phyloP scores from a whole-genome alignment of 2,113 vertebrate genomes.

The Malurus alboscapulatus region DNA sequence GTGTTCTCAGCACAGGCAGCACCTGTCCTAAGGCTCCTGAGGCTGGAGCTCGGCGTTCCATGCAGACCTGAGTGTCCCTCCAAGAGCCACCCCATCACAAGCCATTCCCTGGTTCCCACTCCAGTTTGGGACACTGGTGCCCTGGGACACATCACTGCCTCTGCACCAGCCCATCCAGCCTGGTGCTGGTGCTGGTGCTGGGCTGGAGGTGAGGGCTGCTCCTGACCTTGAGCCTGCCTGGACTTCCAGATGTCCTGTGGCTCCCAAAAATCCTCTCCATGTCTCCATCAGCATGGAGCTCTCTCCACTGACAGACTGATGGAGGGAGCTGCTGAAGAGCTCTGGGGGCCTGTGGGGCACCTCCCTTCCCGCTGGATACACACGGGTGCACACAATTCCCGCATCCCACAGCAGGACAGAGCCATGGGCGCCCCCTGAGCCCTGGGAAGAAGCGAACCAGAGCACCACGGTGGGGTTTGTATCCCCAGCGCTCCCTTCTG shows the following conservation, averaged over 20 bases:
- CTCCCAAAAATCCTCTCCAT: neutral
- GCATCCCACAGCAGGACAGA: neutral
- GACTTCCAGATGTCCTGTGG: neutral
- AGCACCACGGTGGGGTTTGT: neutral
- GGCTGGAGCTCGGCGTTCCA: rapidly evolving
- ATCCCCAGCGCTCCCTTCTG: neutral
- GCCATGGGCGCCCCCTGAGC: neutral
- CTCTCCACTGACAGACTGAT: neutral
- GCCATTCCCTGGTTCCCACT: neutral
- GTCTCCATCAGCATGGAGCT: neutral
- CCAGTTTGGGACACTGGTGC: rapidly evolving
- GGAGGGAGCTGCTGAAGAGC: neutral
- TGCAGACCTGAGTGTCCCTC: neutral
- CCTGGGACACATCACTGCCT: neutral
- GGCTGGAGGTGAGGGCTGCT: neutral
- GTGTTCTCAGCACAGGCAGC: neutral
- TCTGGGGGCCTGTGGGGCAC: neutral
- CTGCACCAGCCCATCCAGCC: neutral
- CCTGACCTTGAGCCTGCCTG: neutral
- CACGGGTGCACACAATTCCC: neutral
- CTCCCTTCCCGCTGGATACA: neutral
- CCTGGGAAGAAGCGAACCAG: neutral
- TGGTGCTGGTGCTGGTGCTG: neutral
- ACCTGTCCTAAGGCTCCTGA: neutral
- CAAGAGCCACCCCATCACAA: neutral